Evolutionary conservation across 2,113 vertebrate genomes (phyloP).

Genomic region (Corynorhinus townsendii): DNA sequence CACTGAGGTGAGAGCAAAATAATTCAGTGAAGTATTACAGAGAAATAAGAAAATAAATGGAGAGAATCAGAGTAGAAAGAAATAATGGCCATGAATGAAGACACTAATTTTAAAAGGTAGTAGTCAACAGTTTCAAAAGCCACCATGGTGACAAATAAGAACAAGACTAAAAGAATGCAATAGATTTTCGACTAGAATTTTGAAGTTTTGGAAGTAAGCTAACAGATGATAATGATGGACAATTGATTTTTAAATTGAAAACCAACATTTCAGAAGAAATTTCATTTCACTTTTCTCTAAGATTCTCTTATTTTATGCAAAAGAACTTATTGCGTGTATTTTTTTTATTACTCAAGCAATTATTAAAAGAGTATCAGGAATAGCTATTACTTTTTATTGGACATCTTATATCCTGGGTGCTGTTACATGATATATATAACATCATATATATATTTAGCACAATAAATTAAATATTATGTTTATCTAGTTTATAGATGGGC

Average conservation of each 20-base stretch:
- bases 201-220: not conserved
- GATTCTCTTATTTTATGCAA: not conserved
- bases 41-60: not conserved
- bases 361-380: not conserved
- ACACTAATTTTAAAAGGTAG: not conserved
- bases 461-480: not conserved
- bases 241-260: not conserved
- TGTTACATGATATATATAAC: not conserved
- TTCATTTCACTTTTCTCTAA: slow-evolving; percentile 7
- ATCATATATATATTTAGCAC: not conserved
- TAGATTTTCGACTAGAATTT: not conserved
- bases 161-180: not conserved
- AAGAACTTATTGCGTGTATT: not conserved
- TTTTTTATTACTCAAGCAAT: not conserved
- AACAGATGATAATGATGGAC: not conserved
- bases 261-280: not conserved
- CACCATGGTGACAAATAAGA: not conserved
- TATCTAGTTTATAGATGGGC: not conserved
- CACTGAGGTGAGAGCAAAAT: not conserved
- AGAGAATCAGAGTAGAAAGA: not conserved
- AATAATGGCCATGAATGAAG: not conserved
- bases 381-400: not conserved
- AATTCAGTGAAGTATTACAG: not conserved
- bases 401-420: not conserved
- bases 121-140: not conserved